Evolutionary conservation across 2,797 vertebrate genomes (phyloP), one percentile per base, ranked within the genome.

Genomic region (Agapornis canus): DNA sequence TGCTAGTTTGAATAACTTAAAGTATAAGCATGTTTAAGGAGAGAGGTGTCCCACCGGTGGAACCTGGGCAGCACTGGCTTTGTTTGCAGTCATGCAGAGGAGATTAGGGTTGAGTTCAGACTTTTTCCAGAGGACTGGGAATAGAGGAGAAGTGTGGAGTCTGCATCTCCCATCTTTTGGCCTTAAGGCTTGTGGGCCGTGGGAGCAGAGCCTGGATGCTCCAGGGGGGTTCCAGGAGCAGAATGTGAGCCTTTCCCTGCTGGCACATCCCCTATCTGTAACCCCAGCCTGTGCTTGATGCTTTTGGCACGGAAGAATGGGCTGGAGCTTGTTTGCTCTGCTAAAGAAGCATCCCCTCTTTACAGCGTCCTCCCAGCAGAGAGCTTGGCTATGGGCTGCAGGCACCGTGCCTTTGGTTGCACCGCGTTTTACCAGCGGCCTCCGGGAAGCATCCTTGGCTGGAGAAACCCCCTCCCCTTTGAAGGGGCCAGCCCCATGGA

Each of bases 21-120:
- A 49, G 5, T 3, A 7, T 0, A 0, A 14, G 39, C 11, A 5
- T 1, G 8, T 27, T 10, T 14, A 26, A 35, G 61, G 52, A 70
- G 61, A 25, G 9, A 22, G 19, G 11, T 3, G 0, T 27, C 23
- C 4, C 3, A 10, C 16, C 15, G 4, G 11, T 11, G 11, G 40
- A 49, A 49, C 2, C 11, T 2, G 3, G 0, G 0, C 1, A 4
- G 27, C 3, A 3, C 2, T 49, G 40, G 27, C 0, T 0, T 15
- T 43, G 6, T 39, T 16, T 8, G 13, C 35, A 61, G n/a, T 2
- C 2, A 8, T 2, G 11, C 6, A n/a, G 65, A 35, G 45, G 39
- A n/a, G 21, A 2, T 27, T 1, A 9, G 35, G 51, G 21, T 10
- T 5, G 23, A 3, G 21, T 14, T 22, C 11, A 40, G 6, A 6